phyloP scores from a whole-genome alignment of 2,113 vertebrate genomes.

The Periophthalmodon schlosseri region DNA sequence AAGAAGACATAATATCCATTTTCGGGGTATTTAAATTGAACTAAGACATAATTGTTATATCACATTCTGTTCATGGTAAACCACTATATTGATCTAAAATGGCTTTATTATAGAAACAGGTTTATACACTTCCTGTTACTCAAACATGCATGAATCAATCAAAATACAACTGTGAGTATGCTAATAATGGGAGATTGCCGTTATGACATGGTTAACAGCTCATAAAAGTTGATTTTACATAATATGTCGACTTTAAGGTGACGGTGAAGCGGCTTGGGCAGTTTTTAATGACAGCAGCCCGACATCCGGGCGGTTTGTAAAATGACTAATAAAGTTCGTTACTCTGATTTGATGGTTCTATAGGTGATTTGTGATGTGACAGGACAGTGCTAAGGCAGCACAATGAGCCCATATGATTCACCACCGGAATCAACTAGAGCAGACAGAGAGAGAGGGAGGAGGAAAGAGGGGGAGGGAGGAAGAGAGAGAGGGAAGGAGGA shows the following conservation, averaged over 20 bases:
- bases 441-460: background rate
- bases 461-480: background rate
- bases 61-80: too few species aligned
- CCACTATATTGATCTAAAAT: too few species aligned
- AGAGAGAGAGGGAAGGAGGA: background rate
- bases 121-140: too few species aligned
- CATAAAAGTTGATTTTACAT: too few species aligned
- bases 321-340: slow-evolving; percentile 54
- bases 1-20: background rate
- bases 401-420: slow-evolving; percentile 33
- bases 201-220: too few species aligned
- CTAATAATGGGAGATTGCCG: too few species aligned
- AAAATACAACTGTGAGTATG: too few species aligned
- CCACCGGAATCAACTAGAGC: background rate
- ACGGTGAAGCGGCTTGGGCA: background rate
- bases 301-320: slow-evolving; percentile 16
- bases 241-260: background rate
- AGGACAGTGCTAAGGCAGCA: slow-evolving; percentile 23
- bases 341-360: slow-evolving; percentile 47
- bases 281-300: slow-evolving; percentile 25
- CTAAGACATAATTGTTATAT: too few species aligned
- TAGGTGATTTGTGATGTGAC: slow-evolving; percentile 46
- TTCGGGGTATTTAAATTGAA: too few species aligned
- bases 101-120: too few species aligned
- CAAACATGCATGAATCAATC: too few species aligned